These are phyloP conservation scores for Brachionus manjavacas DNA, from an alignment of 1,140 invertebrate species.

Conservation along the genomic window DNA sequence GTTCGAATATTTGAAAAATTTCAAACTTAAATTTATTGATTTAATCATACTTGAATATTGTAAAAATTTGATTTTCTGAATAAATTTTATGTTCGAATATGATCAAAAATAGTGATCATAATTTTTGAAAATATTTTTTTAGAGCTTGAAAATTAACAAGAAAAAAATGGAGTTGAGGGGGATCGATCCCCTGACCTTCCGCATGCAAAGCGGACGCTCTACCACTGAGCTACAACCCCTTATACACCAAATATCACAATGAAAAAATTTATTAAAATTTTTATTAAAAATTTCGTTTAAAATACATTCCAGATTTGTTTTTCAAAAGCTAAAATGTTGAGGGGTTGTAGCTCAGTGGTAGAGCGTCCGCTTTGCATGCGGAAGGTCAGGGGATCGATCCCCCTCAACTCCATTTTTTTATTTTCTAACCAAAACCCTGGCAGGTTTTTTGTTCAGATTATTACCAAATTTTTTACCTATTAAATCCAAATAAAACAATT, in stretches of 20 bases:
- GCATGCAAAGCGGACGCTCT: slow-evolving; percentile 43
- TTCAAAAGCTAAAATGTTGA: background rate
- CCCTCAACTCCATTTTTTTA: slow-evolving; percentile 41
- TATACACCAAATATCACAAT: background rate
- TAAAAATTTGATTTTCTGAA: too few species aligned
- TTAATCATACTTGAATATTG: too few species aligned
- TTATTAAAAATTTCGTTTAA: background rate
- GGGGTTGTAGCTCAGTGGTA: slow-evolving; percentile 43
- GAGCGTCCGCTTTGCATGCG: slow-evolving; percentile 43
- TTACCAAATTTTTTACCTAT: background rate
- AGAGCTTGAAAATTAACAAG: background rate
- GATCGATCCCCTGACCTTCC: slow-evolving; percentile 43
- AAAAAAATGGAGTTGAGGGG: slow-evolving; percentile 41
- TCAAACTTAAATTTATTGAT: too few species aligned
- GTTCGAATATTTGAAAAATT: too few species aligned
- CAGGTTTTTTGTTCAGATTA: background rate
- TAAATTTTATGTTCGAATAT: too few species aligned
- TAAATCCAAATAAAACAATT: slow-evolving; percentile 26
- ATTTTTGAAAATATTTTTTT: background rate
- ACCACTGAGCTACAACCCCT: slow-evolving; percentile 43
- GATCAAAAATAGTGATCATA: too few species aligned
- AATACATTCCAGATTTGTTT: background rate
- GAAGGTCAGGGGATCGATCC: slow-evolving; percentile 43
- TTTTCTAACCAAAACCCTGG: background rate
- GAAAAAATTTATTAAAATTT: background rate